Conservation (phyloP, 2,888 invertebrate genomes). For the Hydroisotoma schaefferi region DNA sequence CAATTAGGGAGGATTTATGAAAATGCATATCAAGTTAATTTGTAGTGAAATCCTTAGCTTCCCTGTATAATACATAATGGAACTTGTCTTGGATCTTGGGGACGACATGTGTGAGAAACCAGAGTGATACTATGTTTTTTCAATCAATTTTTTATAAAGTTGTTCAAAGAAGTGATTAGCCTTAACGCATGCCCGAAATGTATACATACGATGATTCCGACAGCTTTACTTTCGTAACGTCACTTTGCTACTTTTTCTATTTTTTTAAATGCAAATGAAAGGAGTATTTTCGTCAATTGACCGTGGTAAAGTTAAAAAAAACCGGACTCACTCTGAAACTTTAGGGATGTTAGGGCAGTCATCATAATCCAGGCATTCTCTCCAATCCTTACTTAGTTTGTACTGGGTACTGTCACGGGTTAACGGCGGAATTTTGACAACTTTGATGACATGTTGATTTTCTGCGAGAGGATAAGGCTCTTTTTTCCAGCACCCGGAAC, state of each 20-base stretch:
- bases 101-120: too few species aligned
- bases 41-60: too few species aligned
- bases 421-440: conserved; percentile 46
- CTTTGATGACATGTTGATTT: conserved; percentile 48
- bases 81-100: too few species aligned
- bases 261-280: neutral
- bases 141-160: too few species aligned
- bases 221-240: neutral
- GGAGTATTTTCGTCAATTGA: neutral
- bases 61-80: too few species aligned
- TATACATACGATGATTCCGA: neutral
- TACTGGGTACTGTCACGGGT: conserved; percentile 45
- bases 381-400: conserved; percentile 46
- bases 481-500: conserved; percentile 46
- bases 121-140: too few species aligned
- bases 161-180: too few species aligned
- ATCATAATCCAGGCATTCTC: conserved; percentile 43
- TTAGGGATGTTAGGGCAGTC: conserved; percentile 38
- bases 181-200: too few species aligned
- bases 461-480: conserved; percentile 41
- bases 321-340: conserved; percentile 42
- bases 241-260: neutral
- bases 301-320: neutral
- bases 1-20: too few species aligned
- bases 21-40: too few species aligned